A percentile compares a stretch with the other conserved stretches of the same genome.
phyloP scores from a whole-genome alignment of 2,797 vertebrate genomes.

The Cottoperca gobio region DNA sequence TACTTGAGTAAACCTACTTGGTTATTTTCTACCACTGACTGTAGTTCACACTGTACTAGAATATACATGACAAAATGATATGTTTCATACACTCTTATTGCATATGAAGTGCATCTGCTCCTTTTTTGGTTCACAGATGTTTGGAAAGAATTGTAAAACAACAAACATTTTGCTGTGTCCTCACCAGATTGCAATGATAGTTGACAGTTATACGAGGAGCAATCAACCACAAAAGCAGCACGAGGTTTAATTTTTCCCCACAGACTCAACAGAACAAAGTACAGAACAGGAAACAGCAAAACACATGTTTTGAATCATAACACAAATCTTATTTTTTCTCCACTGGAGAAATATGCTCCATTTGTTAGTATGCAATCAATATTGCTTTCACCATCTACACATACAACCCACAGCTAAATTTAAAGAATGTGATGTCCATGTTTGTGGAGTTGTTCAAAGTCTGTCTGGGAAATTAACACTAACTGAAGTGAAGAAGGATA shows the following conservation, averaged over 20 bases:
- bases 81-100: background rate
- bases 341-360: constrained; percentile 13
- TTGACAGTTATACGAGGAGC: constrained; percentile 16
- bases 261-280: background rate
- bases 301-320: constrained; percentile 43
- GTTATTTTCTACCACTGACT: background rate
- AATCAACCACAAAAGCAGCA: constrained; percentile 4
- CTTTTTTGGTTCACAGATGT: background rate
- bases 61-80: background rate
- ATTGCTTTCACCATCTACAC: constrained; percentile 45
- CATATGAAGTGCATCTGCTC: background rate
- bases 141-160: background rate
- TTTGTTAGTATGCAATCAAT: constrained; percentile 28
- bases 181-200: background rate
- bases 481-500: constrained; percentile 4
- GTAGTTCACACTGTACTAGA: background rate
- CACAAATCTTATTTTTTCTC: background rate
- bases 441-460: constrained; percentile 5
- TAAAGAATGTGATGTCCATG: constrained; percentile 7
- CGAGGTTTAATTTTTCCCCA: background rate
- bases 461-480: constrained; percentile 2
- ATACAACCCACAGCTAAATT: constrained; percentile 42
- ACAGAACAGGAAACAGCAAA: constrained; percentile 17
- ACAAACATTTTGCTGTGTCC: background rate
- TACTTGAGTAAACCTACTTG: background rate